Evolutionary conservation across 2,113 vertebrate genomes (phyloP).

Genomic region (Picathartes gymnocephalus): DNA sequence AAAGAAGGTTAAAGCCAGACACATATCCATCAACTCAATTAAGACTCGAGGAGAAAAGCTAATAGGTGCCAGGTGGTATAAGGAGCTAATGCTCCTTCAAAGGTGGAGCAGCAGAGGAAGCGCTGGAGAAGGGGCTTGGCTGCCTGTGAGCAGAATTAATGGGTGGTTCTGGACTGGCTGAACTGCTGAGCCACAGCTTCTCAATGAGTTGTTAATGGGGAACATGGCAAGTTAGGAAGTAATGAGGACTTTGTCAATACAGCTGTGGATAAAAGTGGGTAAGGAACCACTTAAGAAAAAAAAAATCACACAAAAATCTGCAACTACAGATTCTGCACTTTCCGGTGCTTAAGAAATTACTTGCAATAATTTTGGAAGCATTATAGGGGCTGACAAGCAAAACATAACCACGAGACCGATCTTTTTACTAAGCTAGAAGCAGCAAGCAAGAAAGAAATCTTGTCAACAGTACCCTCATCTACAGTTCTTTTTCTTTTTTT

Average conservation of each 20-base stretch:
- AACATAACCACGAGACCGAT: neutral
- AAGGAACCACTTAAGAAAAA: conserved; percentile 31
- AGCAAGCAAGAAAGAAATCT: neutral
- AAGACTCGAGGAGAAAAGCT: neutral
- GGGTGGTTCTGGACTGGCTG: neutral
- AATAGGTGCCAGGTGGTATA: neutral
- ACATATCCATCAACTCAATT: neutral
- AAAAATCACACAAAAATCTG: conserved; percentile 39
- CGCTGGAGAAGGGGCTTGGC: neutral
- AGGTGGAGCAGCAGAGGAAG: neutral
- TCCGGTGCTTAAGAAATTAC: conserved; percentile 46
- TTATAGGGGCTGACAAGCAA: neutral
- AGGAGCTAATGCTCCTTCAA: neutral
- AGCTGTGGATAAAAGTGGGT: conserved; percentile 45
- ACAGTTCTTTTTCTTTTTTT: neutral
- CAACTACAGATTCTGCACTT: conserved; percentile 10
- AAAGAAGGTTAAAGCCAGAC: neutral
- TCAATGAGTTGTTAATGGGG: conserved; percentile 28
- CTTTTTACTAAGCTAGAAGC: neutral
- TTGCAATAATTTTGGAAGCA: conserved; percentile 39
- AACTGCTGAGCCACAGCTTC: conserved; percentile 1
- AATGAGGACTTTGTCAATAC: conserved; percentile 49
- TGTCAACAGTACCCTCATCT: neutral
- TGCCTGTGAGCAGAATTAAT: conserved; percentile 30
- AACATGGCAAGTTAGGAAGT: conserved; percentile 27